Evolutionary conservation across 2,888 invertebrate species (phyloP).

Genomic region (Drosophila suboccidentalis): DNA sequence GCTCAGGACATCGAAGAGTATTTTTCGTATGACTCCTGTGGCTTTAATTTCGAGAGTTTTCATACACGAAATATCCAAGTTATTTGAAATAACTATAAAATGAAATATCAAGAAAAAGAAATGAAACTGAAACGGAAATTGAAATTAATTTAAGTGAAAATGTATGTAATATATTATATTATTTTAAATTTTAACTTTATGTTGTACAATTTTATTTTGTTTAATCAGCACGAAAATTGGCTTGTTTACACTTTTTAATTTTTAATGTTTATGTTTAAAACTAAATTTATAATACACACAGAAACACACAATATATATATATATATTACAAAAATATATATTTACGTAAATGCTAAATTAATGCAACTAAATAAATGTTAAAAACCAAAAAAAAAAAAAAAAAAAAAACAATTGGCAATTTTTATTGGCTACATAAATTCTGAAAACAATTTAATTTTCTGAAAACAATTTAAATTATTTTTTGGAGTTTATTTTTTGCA

Average conservation of each 20-base stretch:
- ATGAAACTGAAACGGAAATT: slow-evolving; percentile 21
- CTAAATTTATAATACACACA: slow-evolving; percentile 64
- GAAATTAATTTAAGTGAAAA: slow-evolving; percentile 45
- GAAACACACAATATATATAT: slow-evolving; percentile 44
- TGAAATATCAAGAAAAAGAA: slow-evolving; percentile 32
- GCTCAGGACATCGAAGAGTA: slow-evolving; percentile 14
- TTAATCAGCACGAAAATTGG: slow-evolving; percentile 54
- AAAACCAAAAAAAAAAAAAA: slow-evolving; percentile 73
- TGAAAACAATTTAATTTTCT: not conserved
- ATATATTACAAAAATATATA: slow-evolving; percentile 61
- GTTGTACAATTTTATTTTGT: slow-evolving; percentile 56
- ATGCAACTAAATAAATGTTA: slow-evolving; percentile 82
- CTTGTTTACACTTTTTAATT: slow-evolving; percentile 61
- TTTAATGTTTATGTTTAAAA: slow-evolving; percentile 52
- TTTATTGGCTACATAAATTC: slow-evolving; percentile 52
- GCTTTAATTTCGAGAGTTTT: slow-evolving; percentile 24
- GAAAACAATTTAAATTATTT: slow-evolving; percentile 7
- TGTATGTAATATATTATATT: slow-evolving; percentile 45
- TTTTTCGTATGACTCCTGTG: slow-evolving; percentile 15
- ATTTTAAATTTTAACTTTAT: slow-evolving; percentile 46
- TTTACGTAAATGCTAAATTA: slow-evolving; percentile 74
- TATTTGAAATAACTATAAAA: slow-evolving; percentile 83
- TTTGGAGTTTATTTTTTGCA: slow-evolving; percentile 42
- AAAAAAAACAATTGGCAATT: slow-evolving; percentile 73
- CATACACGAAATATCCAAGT: slow-evolving; percentile 62